A percentile compares a stretch with the other conserved stretches of the same genome.
Conservation (phyloP, 2,888 invertebrate genomes). For the Coremacera marginata region DNA sequence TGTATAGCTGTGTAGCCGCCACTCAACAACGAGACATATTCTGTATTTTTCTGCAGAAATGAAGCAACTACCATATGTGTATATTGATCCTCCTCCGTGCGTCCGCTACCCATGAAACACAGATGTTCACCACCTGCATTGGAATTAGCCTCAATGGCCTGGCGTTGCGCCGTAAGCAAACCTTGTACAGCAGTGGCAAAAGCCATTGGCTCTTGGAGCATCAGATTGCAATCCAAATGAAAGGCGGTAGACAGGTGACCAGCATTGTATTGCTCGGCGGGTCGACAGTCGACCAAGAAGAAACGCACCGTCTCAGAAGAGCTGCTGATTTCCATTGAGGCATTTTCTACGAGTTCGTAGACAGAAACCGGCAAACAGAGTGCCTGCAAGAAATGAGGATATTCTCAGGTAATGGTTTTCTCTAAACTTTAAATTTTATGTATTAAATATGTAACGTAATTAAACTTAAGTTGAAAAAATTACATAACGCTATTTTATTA, state of each 20-base stretch:
- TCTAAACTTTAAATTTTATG: too few species aligned
- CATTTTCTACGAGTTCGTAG: conserved; percentile 89
- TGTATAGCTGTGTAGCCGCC: conserved; percentile 92
- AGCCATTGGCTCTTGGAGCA: conserved; percentile 96
- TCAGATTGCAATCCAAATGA: conserved; percentile 96
- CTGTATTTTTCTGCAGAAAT: conserved; percentile 93
- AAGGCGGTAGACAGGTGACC: conserved; percentile 98
- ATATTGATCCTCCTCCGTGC: conserved; percentile 93
- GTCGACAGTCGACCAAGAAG: conserved; percentile 97
- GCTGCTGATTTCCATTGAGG: conserved; percentile 74
- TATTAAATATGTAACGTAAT: too few species aligned
- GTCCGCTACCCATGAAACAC: conserved; percentile 93
- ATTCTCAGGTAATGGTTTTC: too few species aligned
- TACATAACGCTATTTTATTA: too few species aligned
- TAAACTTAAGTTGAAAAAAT: too few species aligned
- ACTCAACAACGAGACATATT: conserved; percentile 90
- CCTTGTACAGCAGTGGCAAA: conserved; percentile 96
- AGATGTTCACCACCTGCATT: conserved; percentile 89
- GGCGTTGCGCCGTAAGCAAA: conserved; percentile 85
- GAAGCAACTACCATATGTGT: conserved; percentile 99
- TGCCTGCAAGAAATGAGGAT: conserved; percentile 75
- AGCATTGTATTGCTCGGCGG: conserved; percentile 95
- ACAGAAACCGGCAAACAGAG: conserved; percentile 97
- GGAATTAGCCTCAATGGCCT: conserved; percentile 87
- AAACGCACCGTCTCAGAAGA: conserved; percentile 82